phyloP scores from a whole-genome alignment of 2,113 vertebrate genomes.

The Psittacara wagleri region DNA sequence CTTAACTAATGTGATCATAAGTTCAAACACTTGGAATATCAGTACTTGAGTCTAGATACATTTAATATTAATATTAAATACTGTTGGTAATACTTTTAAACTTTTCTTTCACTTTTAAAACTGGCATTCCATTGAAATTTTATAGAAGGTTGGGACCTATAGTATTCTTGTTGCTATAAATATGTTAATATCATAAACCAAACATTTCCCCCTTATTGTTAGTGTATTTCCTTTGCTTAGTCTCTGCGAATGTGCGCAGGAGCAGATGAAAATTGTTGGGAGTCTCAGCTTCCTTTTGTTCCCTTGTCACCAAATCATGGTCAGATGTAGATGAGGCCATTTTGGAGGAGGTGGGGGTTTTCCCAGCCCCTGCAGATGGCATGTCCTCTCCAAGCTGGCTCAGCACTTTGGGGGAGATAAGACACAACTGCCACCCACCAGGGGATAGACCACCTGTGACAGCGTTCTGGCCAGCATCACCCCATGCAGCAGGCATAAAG shows the following conservation, averaged over 20 bases:
- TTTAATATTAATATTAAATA: neutral
- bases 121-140: neutral
- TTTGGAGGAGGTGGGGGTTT: neutral
- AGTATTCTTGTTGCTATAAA: slow-evolving; percentile 1
- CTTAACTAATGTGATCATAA: neutral
- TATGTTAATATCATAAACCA: slow-evolving; percentile 16
- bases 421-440: neutral
- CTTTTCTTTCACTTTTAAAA: slow-evolving; percentile 3
- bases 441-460: neutral
- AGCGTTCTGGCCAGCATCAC: neutral
- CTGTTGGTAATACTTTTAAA: neutral
- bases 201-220: slow-evolving; percentile 34
- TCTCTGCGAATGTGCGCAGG: neutral
- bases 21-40: neutral
- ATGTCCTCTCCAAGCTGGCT: neutral
- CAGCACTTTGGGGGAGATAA: neutral
- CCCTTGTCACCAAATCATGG: neutral
- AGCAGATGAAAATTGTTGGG: neutral
- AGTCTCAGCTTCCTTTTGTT: slow-evolving; percentile 3
- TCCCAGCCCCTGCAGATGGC: neutral
- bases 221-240: slow-evolving; percentile 26
- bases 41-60: neutral
- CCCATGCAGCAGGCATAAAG: neutral
- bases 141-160: neutral
- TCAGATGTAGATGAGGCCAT: neutral